These are phyloP conservation scores for Epicauta chinensis DNA, from an alignment of 1,140 invertebrate genomes.

Conservation along the genomic window DNA sequence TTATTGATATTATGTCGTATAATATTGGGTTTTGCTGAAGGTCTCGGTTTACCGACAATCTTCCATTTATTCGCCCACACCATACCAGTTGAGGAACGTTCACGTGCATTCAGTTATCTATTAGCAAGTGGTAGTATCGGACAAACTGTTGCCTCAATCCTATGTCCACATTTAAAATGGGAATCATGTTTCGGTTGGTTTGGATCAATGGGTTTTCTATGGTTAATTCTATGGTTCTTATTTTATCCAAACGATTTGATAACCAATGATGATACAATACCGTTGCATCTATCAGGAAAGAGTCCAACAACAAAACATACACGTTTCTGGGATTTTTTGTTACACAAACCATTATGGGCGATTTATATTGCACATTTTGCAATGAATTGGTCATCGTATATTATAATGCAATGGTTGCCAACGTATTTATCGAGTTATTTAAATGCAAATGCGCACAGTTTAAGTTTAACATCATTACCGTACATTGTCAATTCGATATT, in stretches of 20 bases:
- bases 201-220: slow-evolving; percentile 63
- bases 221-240: slow-evolving; percentile 62
- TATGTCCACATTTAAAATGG: slow-evolving; percentile 62
- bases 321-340: slow-evolving; percentile 62
- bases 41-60: slow-evolving; percentile 66
- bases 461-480: slow-evolving; percentile 72
- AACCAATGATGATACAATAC: slow-evolving; percentile 57
- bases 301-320: slow-evolving; percentile 52
- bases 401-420: slow-evolving; percentile 80
- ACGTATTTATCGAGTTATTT: slow-evolving; percentile 65
- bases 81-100: slow-evolving; percentile 68
- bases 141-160: slow-evolving; percentile 69
- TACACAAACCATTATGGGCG: slow-evolving; percentile 69
- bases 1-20: slow-evolving; percentile 60
- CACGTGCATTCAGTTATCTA: slow-evolving; percentile 69
- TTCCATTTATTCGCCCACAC: slow-evolving; percentile 74
- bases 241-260: slow-evolving; percentile 53
- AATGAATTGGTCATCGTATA: slow-evolving; percentile 82
- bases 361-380: slow-evolving; percentile 76
- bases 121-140: slow-evolving; percentile 69
- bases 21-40: slow-evolving; percentile 68
- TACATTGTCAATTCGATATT: slow-evolving; percentile 71
- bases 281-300: slow-evolving; percentile 49
- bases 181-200: slow-evolving; percentile 67
- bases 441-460: slow-evolving; percentile 62